A percentile compares a stretch with the other conserved stretches of the same genome.
These are phyloP conservation scores for Cariama cristata DNA, from an alignment of 2,113 vertebrate genomes.

Conservation along the genomic window DNA sequence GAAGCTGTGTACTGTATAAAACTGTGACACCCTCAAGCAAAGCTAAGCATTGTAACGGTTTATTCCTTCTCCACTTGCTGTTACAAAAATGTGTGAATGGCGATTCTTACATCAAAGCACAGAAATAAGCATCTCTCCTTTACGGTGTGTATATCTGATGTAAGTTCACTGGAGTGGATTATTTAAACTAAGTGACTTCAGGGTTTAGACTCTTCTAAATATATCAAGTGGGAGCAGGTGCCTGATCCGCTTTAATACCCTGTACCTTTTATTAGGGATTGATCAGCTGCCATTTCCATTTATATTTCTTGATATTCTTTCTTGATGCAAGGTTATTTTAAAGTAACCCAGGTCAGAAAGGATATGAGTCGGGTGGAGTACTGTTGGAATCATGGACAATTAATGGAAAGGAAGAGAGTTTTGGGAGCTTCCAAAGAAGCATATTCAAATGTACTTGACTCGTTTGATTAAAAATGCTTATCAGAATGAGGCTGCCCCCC, in stretches of 20 bases:
- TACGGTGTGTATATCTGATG: neutral
- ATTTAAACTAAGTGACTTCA: constrained; percentile 30
- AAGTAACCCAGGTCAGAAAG: constrained; percentile 75
- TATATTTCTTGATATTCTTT: constrained; percentile 62
- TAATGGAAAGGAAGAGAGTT: constrained; percentile 51
- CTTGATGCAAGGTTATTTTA: constrained; percentile 72
- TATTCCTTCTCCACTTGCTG: neutral
- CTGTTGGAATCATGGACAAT: constrained; percentile 40
- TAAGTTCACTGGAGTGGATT: neutral
- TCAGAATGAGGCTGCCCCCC: neutral
- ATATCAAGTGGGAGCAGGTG: constrained; percentile 13
- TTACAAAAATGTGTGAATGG: neutral
- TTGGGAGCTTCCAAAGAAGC: neutral
- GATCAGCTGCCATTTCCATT: constrained; percentile 50
- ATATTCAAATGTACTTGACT: neutral
- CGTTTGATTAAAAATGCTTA: neutral
- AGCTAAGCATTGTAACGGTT: neutral
- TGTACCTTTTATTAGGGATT: constrained; percentile 4
- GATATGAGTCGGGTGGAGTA: constrained; percentile 73
- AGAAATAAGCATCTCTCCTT: neutral
- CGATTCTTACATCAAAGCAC: neutral
- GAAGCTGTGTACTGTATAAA: neutral
- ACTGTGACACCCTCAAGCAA: neutral
- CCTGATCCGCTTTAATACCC: constrained; percentile 8
- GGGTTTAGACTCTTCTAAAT: constrained; percentile 47